Percentiles rank a stretch among this genome's conserved stretches.
phyloP scores from a whole-genome alignment of 2,888 invertebrate genomes.

The Eupithecia insigniata region DNA sequence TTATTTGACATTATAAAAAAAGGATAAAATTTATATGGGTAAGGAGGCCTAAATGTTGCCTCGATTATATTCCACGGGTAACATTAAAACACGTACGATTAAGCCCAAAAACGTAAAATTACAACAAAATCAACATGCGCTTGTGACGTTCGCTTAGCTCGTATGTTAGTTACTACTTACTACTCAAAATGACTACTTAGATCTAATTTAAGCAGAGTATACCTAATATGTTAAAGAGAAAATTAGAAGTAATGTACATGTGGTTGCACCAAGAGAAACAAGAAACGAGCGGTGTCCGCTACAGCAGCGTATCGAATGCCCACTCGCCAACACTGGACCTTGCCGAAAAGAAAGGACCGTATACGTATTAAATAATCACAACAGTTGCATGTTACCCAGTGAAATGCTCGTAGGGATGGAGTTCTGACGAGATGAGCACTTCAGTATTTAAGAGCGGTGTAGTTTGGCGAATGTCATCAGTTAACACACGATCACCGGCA shows the following conservation, averaged over 20 bases:
- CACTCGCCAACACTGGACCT: slow-evolving; percentile 59
- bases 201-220: neutral
- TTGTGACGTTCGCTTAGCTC: neutral
- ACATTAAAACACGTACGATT: neutral
- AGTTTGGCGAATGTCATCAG: slow-evolving; percentile 81
- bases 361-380: slow-evolving; percentile 80
- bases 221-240: neutral
- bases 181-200: neutral
- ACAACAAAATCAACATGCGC: neutral
- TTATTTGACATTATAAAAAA: slow-evolving; percentile 1
- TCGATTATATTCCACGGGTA: neutral
- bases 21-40: slow-evolving; percentile 24
- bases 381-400: slow-evolving; percentile 79
- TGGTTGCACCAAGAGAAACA: slow-evolving; percentile 40
- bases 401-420: slow-evolving; percentile 83
- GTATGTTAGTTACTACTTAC: neutral
- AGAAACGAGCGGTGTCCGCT: slow-evolving; percentile 66
- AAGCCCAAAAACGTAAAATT: neutral
- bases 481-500: slow-evolving; percentile 75
- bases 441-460: slow-evolving; percentile 82
- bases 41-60: neutral
- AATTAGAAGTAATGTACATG: slow-evolving; percentile 54
- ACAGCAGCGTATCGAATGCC: slow-evolving; percentile 77
- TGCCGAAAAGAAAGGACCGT: slow-evolving; percentile 82
- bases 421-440: slow-evolving; percentile 81